Evolutionary conservation across 2,797 vertebrate genomes (phyloP).

Genomic region (Helarctos malayanus): DNA sequence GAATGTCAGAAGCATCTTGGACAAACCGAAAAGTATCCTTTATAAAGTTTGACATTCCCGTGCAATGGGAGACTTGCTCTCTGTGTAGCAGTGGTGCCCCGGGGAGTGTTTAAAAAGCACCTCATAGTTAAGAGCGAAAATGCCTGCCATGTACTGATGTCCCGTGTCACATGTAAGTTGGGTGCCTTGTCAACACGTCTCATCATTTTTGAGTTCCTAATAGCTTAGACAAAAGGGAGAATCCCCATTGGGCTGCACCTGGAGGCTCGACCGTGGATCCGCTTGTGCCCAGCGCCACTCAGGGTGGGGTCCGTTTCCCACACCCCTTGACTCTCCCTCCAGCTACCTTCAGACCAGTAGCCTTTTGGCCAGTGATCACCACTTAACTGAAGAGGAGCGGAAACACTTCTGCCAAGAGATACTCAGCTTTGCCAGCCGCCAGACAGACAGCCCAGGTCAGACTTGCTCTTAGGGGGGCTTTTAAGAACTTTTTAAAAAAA

Average conservation of each 20-base stretch:
- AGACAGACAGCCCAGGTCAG: constrained; percentile 90
- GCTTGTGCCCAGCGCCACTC: accelerated
- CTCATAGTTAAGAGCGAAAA: not conserved
- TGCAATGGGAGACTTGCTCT: not conserved
- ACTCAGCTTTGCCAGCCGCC: constrained; percentile 92
- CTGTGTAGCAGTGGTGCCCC: not conserved
- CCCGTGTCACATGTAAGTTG: not conserved
- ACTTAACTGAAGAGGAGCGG: constrained; percentile 93
- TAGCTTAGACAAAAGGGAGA: not conserved
- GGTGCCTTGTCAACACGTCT: not conserved
- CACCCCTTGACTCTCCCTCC: constrained; percentile 89
- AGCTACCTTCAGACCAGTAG: constrained; percentile 98
- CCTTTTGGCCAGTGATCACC: constrained; percentile 95
- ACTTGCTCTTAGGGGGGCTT: not conserved
- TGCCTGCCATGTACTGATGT: not conserved
- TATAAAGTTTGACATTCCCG: not conserved
- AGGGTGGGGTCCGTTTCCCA: not conserved
- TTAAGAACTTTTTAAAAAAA: not conserved
- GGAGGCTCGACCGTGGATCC: not conserved
- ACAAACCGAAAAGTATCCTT: constrained; percentile 97
- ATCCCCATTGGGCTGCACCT: not conserved
- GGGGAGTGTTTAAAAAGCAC: not conserved
- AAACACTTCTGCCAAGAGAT: constrained; percentile 96
- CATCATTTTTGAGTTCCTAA: not conserved
- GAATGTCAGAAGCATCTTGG: constrained; percentile 97